phyloP scores from a whole-genome alignment of 2,797 vertebrate species.

The Pangasius macronema region DNA sequence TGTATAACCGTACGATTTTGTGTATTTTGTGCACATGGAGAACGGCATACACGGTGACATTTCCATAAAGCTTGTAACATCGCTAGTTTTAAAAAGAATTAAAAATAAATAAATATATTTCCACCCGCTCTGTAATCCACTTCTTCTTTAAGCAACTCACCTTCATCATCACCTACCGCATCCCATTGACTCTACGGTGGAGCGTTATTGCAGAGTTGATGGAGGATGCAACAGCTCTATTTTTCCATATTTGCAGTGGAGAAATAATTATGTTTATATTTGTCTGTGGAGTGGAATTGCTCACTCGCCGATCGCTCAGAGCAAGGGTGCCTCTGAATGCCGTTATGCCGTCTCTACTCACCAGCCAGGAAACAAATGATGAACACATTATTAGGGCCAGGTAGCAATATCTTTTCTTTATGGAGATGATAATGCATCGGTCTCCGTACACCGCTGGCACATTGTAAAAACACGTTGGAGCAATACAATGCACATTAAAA shows the following conservation, averaged over 20 bases:
- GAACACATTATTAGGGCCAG: constrained; percentile 76
- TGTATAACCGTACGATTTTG: neutral
- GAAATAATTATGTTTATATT: constrained; percentile 68
- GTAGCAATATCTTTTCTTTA: constrained; percentile 79
- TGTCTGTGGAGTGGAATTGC: constrained; percentile 62
- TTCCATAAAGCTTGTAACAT: constrained; percentile 50
- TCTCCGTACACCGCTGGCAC: constrained; percentile 66
- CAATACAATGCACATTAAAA: constrained; percentile 80
- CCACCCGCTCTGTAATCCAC: constrained; percentile 50
- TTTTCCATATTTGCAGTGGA: constrained; percentile 66
- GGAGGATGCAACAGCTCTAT: constrained; percentile 51
- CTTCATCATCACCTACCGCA: constrained; percentile 52
- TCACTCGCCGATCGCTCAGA: constrained; percentile 64
- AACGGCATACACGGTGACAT: constrained; percentile 36
- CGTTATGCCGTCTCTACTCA: constrained; percentile 64
- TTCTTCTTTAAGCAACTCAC: constrained; percentile 53
- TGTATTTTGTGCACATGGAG: neutral
- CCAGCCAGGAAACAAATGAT: constrained; percentile 75
- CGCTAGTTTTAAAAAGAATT: neutral
- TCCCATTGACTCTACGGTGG: constrained; percentile 34
- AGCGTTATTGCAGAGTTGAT: constrained; percentile 37
- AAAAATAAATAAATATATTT: neutral
- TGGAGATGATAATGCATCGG: constrained; percentile 77
- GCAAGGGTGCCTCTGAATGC: constrained; percentile 64
- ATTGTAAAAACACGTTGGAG: constrained; percentile 68